Evolutionary conservation across 2,888 invertebrate species (phyloP), one percentile per base, ranked within the genome.

Genomic region (Teinopalpus imperialis): DNA sequence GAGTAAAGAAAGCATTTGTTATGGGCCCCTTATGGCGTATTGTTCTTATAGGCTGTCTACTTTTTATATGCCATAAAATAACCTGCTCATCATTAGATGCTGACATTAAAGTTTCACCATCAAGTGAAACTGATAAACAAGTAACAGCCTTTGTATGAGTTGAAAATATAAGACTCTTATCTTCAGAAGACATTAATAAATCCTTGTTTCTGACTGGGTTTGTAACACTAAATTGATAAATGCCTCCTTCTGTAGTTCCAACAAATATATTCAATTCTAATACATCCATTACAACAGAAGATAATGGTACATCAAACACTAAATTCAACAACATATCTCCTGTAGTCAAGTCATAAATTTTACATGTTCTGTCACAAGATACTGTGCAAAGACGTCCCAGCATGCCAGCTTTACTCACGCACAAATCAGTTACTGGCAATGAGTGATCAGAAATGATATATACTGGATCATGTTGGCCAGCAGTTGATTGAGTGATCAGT

Each of bases 291-390:
- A 90, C 76, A 2, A 97, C 90, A 2, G 94, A 87, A 2, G 92
- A 92, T 7, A 97, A 77, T 2, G 92, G 90, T 21, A 90, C 89
- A 51, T 93, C 92, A 73, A 95, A 95, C 0, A 96, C 90, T 24
- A 97, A 72, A 47, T 93, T 94, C 0, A 95, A 71, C 24, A 98
- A 74, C 53, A 94, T 72, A 26, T 87, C 85, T 12, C 96, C 97
- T 16, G 90, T 90, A 7, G 90, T 67, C 6, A 97, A 71, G 53
- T 95, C 94, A 77, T 96, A 97, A 10, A 98, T 90, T 75, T 94
- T 94, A 62, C 95, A 94, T 5, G 95, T 94, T 58, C 94, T 92
- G 71, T 98, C 98, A 40, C 92, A 74, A 0, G 97, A 97, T 2
- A 93, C 93, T 0, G 97, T 94, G 39, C 91, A 92, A 48, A 97